phyloP scores from a whole-genome alignment of 2,113 vertebrate genomes.

The Amazona guildingii region DNA sequence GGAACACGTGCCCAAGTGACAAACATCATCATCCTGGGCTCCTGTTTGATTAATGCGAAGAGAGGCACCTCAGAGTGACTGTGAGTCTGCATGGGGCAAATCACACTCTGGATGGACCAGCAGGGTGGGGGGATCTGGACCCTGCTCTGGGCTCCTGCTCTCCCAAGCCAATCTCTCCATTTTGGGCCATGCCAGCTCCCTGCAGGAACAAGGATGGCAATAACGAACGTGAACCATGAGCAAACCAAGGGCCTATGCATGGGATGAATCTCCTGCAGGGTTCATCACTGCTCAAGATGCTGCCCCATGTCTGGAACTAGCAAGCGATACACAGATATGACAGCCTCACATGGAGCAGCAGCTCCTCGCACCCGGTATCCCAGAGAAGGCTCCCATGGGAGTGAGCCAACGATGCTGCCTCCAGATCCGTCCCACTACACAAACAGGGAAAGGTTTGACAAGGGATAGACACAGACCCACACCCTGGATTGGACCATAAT shows the following conservation, averaged over 20 bases:
- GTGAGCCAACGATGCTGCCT: accelerated
- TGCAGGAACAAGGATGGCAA: not conserved
- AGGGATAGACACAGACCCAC: accelerated
- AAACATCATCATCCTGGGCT: not conserved
- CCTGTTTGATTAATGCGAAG: not conserved
- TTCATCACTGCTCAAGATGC: not conserved
- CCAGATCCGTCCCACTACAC: not conserved
- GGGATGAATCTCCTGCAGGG: not conserved
- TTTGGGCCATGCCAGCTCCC: not conserved
- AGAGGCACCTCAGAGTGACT: not conserved
- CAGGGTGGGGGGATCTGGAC: not conserved
- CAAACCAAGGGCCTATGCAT: not conserved
- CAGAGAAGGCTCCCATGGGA: accelerated
- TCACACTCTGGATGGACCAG: not conserved
- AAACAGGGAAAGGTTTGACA: not conserved
- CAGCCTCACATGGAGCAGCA: accelerated
- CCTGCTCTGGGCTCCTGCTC: not conserved
- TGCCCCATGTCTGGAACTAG: accelerated
- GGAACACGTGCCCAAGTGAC: not conserved
- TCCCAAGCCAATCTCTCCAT: not conserved
- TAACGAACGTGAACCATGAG: not conserved
- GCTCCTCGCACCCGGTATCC: accelerated
- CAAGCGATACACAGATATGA: accelerated
- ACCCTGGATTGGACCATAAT: not conserved
- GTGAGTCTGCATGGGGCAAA: accelerated